These are phyloP conservation scores for Pseudomyrmex flavicornis DNA, from an alignment of 1,140 invertebrate species.

Conservation along the genomic window DNA sequence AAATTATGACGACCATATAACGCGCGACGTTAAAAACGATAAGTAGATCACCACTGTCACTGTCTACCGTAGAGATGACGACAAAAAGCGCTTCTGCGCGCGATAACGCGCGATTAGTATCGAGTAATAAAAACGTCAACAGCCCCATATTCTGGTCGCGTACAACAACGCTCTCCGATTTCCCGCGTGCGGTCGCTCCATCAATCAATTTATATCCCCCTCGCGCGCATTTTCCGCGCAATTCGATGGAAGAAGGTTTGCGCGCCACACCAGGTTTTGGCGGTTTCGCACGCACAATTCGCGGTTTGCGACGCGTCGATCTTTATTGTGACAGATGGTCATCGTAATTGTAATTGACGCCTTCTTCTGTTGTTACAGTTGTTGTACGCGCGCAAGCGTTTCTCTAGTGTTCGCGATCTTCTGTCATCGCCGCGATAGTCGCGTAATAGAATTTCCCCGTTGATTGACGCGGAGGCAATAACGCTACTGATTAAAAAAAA, in stretches of 20 bases:
- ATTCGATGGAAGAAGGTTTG: slow-evolving; percentile 53
- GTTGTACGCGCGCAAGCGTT: slow-evolving; percentile 52
- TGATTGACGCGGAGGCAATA: not conserved
- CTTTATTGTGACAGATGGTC: slow-evolving; percentile 69
- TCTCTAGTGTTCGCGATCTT: slow-evolving; percentile 35
- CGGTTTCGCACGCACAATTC: slow-evolving; percentile 54
- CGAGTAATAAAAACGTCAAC: slow-evolving; percentile 53
- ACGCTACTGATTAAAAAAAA: not conserved
- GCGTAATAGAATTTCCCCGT: not conserved
- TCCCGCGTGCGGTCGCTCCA: slow-evolving; percentile 48
- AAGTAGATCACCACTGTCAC: slow-evolving; percentile 7
- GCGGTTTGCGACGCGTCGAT: slow-evolving; percentile 24
- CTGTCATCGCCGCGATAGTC: slow-evolving; percentile 1
- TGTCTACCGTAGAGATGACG: not conserved
- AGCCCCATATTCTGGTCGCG: slow-evolving; percentile 46
- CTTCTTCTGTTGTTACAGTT: slow-evolving; percentile 69
- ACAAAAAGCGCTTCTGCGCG: not conserved
- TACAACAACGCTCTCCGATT: slow-evolving; percentile 46
- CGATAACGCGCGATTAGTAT: not conserved
- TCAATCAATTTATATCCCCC: slow-evolving; percentile 50
- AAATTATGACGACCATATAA: not conserved
- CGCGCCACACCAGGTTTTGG: slow-evolving; percentile 23
- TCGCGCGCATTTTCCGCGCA: slow-evolving; percentile 32
- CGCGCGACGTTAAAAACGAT: not conserved
- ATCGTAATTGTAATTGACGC: slow-evolving; percentile 66